Evolutionary conservation across 2,797 vertebrate genomes (phyloP), one percentile per base, ranked within the genome.

Genomic region (Poeciliopsis presidionis): DNA sequence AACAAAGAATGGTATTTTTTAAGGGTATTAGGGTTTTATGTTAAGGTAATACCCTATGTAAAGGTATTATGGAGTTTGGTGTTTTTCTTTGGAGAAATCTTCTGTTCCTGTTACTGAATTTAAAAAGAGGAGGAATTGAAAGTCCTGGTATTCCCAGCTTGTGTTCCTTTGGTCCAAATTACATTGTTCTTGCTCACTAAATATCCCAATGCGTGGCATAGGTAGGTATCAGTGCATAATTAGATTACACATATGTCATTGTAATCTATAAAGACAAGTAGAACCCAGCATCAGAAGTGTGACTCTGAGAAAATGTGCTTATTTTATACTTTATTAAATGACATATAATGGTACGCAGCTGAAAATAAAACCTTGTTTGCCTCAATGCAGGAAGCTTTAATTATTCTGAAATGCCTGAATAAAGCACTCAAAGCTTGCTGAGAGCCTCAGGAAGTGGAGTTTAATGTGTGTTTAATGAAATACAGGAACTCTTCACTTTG

Each of bases 391-490:
- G 45, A 70, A 81, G 74, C 22, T 79, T 75, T 57, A 82, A 72
- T 81, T 72, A 77, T 75, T 45, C 76, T 43, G n/a, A 80, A 80
- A 49, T 25, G 36, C 53, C 57, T 76, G 30, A 47, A 73, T 12
- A 25, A 73, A 74, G 75, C 79, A 74, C 47, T 75, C 53, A 30
- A 72, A 36, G 4, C 74, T 57, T 72, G 51, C 51, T 45, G 53
- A 36, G 57, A 69, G 28, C 73, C 30, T 43, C 70, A 76, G 76
- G 79, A 82, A 82, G 81, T 39, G 0, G 39, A 74, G 71, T 73
- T 79, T 87, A 87, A 86, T 63, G 84, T 82, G 65, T 80, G 78
- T 82, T 84, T 84, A 77, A 84, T 86, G 61, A 87, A 84, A 81
- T 11, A 57, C 76, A 75, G 73, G 82, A 88, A 81, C 78, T 79